Conservation (phyloP, 30 jellyfish, hydroid and myxozoan genomes). For the Chironex yamaguchii region DNA sequence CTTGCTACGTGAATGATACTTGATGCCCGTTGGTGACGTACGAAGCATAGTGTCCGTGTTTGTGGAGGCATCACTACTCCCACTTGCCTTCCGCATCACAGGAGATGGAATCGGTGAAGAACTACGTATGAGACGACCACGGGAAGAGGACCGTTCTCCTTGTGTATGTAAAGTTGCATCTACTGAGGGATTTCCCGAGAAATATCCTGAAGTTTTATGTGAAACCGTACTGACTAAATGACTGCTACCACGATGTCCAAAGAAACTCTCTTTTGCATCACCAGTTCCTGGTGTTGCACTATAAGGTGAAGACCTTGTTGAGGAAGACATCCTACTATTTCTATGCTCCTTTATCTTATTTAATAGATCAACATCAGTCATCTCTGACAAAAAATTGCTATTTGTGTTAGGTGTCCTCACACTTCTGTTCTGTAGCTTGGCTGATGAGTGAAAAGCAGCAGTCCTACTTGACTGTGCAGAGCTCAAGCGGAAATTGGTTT, state of each 20-base stretch:
- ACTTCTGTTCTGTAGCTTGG: neutral
- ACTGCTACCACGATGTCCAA: neutral
- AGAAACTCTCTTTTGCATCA: neutral
- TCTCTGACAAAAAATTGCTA: neutral
- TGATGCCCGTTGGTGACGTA: constrained; percentile 73
- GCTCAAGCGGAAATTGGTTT: neutral
- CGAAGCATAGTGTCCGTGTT: constrained; percentile 61
- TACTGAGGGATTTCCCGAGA: constrained; percentile 23
- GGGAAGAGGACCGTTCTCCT: neutral
- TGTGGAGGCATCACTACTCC: constrained; percentile 13
- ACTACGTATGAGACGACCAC: neutral
- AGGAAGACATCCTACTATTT: neutral
- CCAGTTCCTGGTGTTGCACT: neutral
- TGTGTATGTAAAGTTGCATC: neutral
- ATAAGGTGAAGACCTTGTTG: neutral
- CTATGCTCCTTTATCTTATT: neutral
- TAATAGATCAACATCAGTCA: neutral
- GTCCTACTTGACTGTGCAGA: neutral
- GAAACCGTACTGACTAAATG: constrained; percentile 37
- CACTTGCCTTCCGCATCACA: constrained; percentile 42
- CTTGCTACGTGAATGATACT: constrained; percentile 73
- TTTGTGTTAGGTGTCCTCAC: neutral
- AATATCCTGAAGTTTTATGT: constrained; percentile 75
- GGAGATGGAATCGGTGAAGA: neutral
- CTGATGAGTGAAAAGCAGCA: neutral